Evolutionary conservation across 2,797 vertebrate genomes (phyloP), one percentile per base, ranked within the genome.

Genomic region (Sciurus vulgaris): DNA sequence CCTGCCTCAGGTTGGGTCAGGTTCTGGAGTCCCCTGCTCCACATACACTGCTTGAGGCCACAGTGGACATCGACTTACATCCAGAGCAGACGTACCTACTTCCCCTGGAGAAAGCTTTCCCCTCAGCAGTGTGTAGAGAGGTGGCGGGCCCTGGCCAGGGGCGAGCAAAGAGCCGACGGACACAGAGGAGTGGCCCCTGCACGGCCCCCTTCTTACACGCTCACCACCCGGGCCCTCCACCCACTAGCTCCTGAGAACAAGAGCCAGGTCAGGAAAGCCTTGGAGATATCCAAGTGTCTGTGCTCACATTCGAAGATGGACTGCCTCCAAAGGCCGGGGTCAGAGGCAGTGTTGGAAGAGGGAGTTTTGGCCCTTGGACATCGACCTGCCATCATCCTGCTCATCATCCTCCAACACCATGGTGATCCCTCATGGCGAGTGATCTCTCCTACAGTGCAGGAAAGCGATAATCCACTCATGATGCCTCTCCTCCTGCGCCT

Each of bases 141-240:
- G 44, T 20, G 18, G 7, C 0, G 5, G 20, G 35, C 0, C 10
- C 41, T 5, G 6, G 38, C 4, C 44, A 47, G 44, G 26, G 10
- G 49, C 3, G 51, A 30, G 9, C 51, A n/a, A 20, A 41, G 1
- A 11, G 49, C 44, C 30, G 12, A 2, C 3, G 17, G 35, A 35
- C 18, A 54, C 5, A 3, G 0, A 17, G 26, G 12, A 59, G 49
- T 0, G 0, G 38, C 67, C 56, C 56, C 10, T n/a, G 18, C 5
- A 35, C 22, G 22, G 9, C 15, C 4, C 18, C 17, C 49, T 41
- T 33, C 28, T 38, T 18, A 38, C 14, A 1, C 24, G 12, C 63
- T 20, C 51, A 8, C 51, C 7, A 15, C 4, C n/a, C 18, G 54
- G 76, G 10, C 1, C 51, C 20, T 41, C 10, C 38, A 11, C n/a